A percentile compares a stretch with the other conserved stretches of the same genome.
These are phyloP conservation scores for Crotalus viridis DNA, from an alignment of 2,113 vertebrate species.

Conservation along the genomic window DNA sequence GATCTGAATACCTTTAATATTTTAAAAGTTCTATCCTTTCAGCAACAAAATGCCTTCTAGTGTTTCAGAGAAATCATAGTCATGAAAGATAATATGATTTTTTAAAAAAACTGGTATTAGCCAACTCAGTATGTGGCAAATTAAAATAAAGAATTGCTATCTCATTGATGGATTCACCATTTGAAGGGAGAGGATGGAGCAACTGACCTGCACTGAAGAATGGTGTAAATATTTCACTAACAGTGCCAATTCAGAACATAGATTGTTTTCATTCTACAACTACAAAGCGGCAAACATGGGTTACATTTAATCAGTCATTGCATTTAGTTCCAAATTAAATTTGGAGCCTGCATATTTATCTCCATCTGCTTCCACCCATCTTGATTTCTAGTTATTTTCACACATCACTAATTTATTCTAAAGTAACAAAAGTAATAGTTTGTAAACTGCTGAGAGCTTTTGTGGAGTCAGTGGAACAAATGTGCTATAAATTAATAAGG, in stretches of 20 bases:
- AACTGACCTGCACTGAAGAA: background rate
- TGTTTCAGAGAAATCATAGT: background rate
- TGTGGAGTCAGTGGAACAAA: background rate
- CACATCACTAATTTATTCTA: background rate
- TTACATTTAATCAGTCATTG: background rate
- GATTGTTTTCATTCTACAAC: background rate
- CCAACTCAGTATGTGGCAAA: too few species aligned
- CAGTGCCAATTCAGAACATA: background rate
- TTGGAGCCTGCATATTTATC: background rate
- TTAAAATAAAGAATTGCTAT: background rate
- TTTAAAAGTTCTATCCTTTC: background rate
- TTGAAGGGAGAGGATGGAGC: background rate
- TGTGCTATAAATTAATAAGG: background rate
- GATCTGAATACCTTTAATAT: background rate
- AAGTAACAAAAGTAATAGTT: background rate
- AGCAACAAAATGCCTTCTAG: slow-evolving; percentile 8
- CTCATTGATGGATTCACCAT: background rate
- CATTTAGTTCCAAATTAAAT: background rate
- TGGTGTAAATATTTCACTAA: background rate
- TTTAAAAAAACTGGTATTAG: background rate
- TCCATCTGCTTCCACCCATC: background rate
- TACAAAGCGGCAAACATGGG: background rate
- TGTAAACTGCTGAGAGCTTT: background rate
- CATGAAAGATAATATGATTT: accelerated
- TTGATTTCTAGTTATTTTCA: background rate